Conservation (phyloP, 2,113 vertebrate genomes). For the Gadus chalcogrammus region DNA sequence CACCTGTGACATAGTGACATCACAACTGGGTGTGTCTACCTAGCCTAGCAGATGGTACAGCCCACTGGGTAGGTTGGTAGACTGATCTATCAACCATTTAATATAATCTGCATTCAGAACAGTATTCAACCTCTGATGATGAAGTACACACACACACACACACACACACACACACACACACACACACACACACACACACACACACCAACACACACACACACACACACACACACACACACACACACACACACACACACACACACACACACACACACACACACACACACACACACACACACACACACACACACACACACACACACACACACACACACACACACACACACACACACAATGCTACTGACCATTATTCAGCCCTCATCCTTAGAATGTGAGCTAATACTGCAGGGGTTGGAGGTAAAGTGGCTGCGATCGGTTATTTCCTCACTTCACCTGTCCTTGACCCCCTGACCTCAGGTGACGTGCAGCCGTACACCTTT, state of each 20-base stretch:
- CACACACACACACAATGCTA: constrained; percentile 18
- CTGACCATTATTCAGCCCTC: constrained; percentile 62
- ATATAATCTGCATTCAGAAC: no score
- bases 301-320: constrained; percentile 20
- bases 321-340: constrained; percentile 1
- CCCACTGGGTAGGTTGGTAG: no score
- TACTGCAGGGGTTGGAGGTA: constrained; percentile 41
- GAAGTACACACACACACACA: constrained; percentile 30
- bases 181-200: neutral
- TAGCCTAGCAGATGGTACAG: no score
- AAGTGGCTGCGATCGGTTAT: constrained; percentile 44
- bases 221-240: neutral
- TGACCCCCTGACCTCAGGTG: constrained; percentile 6
- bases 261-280: constrained; percentile 20
- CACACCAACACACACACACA: neutral
- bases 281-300: constrained; percentile 21
- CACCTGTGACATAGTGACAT: no score
- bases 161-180: constrained; percentile 2
- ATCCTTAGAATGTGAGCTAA: constrained; percentile 53
- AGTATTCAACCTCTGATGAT: constrained; percentile 17
- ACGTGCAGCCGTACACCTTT: no score
- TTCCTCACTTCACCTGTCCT: constrained; percentile 22
- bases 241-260: constrained; percentile 23
- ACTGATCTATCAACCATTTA: no score
- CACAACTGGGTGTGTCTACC: no score